phyloP scores from a whole-genome alignment of 2,888 invertebrate species.

The Taphrorychus bicolor region DNA sequence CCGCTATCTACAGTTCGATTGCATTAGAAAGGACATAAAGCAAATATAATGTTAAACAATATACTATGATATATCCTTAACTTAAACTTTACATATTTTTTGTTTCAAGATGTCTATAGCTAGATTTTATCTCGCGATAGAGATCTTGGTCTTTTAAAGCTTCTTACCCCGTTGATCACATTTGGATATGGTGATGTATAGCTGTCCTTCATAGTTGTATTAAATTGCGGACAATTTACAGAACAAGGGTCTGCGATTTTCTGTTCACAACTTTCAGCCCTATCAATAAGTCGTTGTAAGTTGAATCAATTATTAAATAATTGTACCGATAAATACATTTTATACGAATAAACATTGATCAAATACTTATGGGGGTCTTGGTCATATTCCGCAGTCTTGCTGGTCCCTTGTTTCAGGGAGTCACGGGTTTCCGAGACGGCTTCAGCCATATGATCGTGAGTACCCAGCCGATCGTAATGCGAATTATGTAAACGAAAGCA shows the following conservation, averaged over 20 bases:
- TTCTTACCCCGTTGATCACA: conserved; percentile 61
- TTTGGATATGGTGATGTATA: conserved; percentile 63
- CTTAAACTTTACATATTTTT: no score
- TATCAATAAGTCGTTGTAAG: no score
- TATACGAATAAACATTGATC: conserved; percentile 20
- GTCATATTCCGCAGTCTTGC: neutral
- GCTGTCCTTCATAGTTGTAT: conserved; percentile 64
- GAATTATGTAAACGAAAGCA: conserved; percentile 41
- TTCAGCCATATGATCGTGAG: conserved; percentile 17
- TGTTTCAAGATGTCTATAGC: no score
- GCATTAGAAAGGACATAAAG: no score
- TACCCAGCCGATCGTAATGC: conserved; percentile 43
- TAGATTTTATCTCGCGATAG: no score
- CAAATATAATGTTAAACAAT: no score
- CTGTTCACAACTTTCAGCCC: no score
- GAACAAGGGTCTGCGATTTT: conserved; percentile 1
- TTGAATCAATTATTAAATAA: no score
- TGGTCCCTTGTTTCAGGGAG: conserved; percentile 20
- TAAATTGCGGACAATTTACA: conserved; percentile 51
- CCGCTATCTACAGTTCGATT: no score
- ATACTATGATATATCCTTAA: no score
- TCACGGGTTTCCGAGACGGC: conserved; percentile 38
- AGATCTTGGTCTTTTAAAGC: no score
- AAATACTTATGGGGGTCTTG: conserved; percentile 21
- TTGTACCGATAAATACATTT: no score